A percentile compares a stretch with the other conserved stretches of the same genome.
phyloP scores from a whole-genome alignment of 1,140 invertebrate genomes.

The Melipona quadrifasciata region DNA sequence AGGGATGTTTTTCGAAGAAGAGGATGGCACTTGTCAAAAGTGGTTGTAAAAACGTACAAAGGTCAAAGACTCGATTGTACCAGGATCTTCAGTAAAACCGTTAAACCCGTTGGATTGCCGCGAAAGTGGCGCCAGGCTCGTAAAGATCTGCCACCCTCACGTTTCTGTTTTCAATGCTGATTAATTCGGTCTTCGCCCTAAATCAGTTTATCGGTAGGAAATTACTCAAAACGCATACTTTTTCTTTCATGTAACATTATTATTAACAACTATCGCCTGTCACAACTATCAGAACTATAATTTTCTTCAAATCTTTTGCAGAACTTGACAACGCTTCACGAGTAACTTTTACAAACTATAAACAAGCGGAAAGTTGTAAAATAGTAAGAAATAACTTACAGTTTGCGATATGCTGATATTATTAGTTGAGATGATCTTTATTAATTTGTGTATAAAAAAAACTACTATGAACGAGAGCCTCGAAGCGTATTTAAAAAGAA shows the following conservation, averaged over 20 bases:
- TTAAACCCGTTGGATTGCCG: slow-evolving; percentile 28
- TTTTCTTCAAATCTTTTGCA: no score
- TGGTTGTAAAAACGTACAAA: slow-evolving; percentile 18
- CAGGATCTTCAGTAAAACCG: slow-evolving; percentile 45
- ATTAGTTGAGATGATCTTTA: no score
- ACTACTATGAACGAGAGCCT: no score
- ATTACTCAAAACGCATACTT: neutral
- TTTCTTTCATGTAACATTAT: neutral
- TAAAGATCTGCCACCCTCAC: slow-evolving; percentile 12
- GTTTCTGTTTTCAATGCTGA: neutral
- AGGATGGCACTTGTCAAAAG: neutral
- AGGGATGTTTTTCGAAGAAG: neutral
- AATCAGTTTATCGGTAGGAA: neutral
- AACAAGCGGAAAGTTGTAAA: no score
- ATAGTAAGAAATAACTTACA: no score
- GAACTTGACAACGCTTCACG: no score
- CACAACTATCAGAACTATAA: neutral
- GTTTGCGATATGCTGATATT: no score
- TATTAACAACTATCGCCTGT: neutral
- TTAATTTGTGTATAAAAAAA: no score
- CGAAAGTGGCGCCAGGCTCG: slow-evolving; percentile 10
- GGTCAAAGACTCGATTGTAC: slow-evolving; percentile 32
- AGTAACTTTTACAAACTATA: no score
- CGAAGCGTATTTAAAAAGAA: no score
- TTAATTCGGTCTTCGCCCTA: neutral